Percentiles rank a stretch among this genome's conserved stretches.
These are phyloP conservation scores for Acanthornis magna DNA, from an alignment of 2,797 vertebrate species.

Conservation along the genomic window DNA sequence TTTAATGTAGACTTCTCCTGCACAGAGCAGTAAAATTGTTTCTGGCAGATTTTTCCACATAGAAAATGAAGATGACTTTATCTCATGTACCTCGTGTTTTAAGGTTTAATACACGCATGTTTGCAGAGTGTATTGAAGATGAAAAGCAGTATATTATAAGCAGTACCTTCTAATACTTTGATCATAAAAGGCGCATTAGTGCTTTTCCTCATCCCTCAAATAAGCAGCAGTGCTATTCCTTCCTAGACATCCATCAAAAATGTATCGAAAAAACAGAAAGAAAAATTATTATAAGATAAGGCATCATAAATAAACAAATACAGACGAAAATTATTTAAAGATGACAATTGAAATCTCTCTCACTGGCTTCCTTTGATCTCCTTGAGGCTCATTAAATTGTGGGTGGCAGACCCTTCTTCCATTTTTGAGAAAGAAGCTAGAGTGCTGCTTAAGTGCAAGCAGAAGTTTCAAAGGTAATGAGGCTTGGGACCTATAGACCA, in stretches of 20 bases:
- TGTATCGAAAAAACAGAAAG: neutral
- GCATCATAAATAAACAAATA: conserved; percentile 23
- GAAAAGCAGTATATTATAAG: neutral
- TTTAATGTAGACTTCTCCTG: neutral
- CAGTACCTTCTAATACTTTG: neutral
- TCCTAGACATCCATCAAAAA: neutral
- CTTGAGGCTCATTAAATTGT: conserved; percentile 26
- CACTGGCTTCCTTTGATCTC: conserved; percentile 28
- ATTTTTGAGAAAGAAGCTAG: neutral
- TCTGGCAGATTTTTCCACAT: neutral
- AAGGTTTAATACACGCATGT: neutral
- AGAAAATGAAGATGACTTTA: neutral
- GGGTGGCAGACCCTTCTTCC: neutral
- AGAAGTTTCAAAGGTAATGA: conserved; percentile 64
- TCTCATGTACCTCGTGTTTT: neutral
- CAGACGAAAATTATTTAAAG: conserved; percentile 15
- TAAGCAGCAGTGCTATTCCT: neutral
- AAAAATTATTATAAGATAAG: neutral
- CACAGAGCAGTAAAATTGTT: neutral
- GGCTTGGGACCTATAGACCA: conserved; percentile 42
- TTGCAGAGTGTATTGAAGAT: neutral
- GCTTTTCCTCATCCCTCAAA: neutral
- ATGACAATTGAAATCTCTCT: neutral
- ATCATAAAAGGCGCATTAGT: neutral
- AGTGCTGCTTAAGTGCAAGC: neutral